These are phyloP conservation scores for Synanthedon myopaeformis DNA, from an alignment of 2,888 invertebrate species.

Conservation along the genomic window DNA sequence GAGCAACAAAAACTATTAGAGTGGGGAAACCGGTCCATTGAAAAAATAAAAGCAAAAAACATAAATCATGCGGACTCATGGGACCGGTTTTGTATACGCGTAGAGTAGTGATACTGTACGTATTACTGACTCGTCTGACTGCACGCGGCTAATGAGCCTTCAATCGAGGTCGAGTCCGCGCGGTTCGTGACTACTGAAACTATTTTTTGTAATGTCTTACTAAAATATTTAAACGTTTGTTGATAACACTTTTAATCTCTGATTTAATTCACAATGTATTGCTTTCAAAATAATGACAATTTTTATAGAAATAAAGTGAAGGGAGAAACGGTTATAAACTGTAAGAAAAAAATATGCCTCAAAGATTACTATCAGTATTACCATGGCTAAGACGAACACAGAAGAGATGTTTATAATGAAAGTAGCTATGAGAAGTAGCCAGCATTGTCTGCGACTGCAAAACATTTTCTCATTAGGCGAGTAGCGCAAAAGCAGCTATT, in stretches of 20 bases:
- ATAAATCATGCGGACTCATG: conserved; percentile 66
- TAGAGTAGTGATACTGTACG: conserved; percentile 2
- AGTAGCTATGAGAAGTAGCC: conserved; percentile 45
- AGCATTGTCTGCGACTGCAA: conserved; percentile 50
- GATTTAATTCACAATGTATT: too few species aligned
- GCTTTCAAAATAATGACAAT: too few species aligned
- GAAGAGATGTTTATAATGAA: conserved; percentile 45
- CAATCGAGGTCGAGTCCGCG: conserved; percentile 55
- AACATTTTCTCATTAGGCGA: conserved; percentile 65
- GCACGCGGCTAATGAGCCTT: conserved; percentile 55
- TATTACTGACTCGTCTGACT: conserved; percentile 26
- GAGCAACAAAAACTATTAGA: conserved; percentile 43
- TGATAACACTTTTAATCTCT: too few species aligned
- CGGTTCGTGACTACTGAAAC: too few species aligned
- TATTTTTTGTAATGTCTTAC: not conserved
- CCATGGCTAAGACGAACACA: conserved; percentile 19
- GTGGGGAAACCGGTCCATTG: conserved; percentile 48
- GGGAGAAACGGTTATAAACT: too few species aligned
- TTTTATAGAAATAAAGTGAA: too few species aligned
- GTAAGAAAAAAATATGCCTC: too few species aligned
- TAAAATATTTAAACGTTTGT: not conserved
- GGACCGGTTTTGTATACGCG: conserved; percentile 41
- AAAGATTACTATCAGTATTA: not conserved
- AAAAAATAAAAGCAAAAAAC: conserved; percentile 48
- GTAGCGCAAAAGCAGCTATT: conserved; percentile 54